Base-by-base conservation (phyloP, 2,113 vertebrate species). In the Hucho hucho region DNA sequence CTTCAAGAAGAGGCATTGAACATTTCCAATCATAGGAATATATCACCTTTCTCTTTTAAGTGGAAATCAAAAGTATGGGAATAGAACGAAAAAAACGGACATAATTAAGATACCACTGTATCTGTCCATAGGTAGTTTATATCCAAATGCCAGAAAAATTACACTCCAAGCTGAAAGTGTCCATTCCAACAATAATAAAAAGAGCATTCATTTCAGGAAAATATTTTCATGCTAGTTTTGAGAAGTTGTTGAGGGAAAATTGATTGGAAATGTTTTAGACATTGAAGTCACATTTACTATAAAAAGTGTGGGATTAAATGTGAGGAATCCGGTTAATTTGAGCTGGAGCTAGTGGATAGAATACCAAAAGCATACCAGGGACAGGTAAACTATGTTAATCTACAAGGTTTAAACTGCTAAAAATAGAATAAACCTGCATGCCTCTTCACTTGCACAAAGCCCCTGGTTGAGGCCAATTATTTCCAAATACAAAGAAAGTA, bases 1-100 rank as follows among this genome's bases (percentile, higher is more conserved):
- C 89, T 89, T 87, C 82, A 85, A 83, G 16, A 87, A 91, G 90
- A 86, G 69, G 83, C 84, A 90, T 84, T 92, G 86, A 92, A 93
- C 86, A 89, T 91, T 89, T 87, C 87, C 89, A 92, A 92, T 92
- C 90, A 87, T 80, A 74, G 79, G 79, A 80, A 81, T 84, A 84
- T 84, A 90, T 90, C 87, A 79, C 66, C 18, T 49, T 6, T 72
- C 78, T 78, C 87, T 84, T 92, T 90, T 79, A 92, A 92, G 85
- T 91, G 86, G 84, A 89, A 91, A 93, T 93, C 84, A 89, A 89
- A 92, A 86, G 87, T 86, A 73, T 79, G 78, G 80, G 84, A 88
- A 91, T 81, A 75, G 75, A 82, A n/a, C 20, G 14, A 78, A 53
- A 79, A 88, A 79, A n/a, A 83, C 75, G 74, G 75, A 72, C 87